Evolutionary conservation across 2,113 vertebrate species (phyloP), one percentile per base, ranked within the genome.

Genomic region (Illadopsis cleaveri): DNA sequence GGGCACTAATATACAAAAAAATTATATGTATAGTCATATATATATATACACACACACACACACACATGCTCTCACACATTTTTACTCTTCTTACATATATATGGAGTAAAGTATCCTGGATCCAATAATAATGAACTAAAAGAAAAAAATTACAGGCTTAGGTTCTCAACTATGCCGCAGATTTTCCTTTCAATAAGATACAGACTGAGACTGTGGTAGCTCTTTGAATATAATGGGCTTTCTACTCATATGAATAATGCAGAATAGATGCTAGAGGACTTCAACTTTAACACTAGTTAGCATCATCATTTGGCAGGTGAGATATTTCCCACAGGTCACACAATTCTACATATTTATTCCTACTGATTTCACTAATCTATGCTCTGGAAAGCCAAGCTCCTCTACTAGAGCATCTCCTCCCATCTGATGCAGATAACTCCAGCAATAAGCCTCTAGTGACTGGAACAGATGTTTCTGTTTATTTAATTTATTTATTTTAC

Each of bases 401-500:
- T 80, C 45, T 77, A 20, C 65, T 51, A 89, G 31, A 94, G 47
- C 35, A 7, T 93, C 81, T 85, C 38, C 61, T 89, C 72, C 84
- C 58, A 80, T 51, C 58, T 15, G 0, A 92, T 65, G 58, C 51
- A 95, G 83, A 77, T 66, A 82, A 95, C 83, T 90, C 73, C 82
- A 94, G 82, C 82, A 94, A 72, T 44, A 96, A 89, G 82, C 95
- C 78, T 54, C 89, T 56, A 79, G 78, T 79, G 93, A 95, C 90
- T 87, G 91, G 75, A 96, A 89, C 94, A 97, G 94, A 94, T 95
- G 86, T 89, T 93, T 51, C 84, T 94, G 79, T 83, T 96, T 96
- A 95, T 96, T 96, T 92, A 91, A 86, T 96, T 97, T 93, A 94
- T 93, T 97, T 96, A 89, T 85, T 95, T 95, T 81, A 82, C 88